phyloP scores from a whole-genome alignment of 2,113 vertebrate genomes.

The Myxocyprinus asiaticus region DNA sequence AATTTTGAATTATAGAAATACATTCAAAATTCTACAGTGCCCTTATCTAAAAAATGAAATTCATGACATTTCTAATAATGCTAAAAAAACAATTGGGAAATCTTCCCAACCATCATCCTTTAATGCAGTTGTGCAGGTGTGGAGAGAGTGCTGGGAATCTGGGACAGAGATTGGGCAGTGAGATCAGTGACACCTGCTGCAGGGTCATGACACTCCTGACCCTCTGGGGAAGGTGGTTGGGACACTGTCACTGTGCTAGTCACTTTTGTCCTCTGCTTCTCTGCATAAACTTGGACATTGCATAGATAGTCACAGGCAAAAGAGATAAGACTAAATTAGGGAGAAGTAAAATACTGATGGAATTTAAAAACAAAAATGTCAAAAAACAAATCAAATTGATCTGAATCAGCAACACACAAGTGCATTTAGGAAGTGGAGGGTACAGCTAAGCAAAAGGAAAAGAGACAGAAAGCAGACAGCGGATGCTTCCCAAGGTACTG shows the following conservation, averaged over 20 bases:
- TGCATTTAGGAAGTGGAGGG: slow-evolving; percentile 54
- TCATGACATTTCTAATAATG: no score
- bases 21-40: no score
- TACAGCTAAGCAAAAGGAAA: neutral
- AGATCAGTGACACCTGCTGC: slow-evolving; percentile 40
- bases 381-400: slow-evolving; percentile 44
- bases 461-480: neutral
- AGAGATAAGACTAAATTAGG: slow-evolving; percentile 10
- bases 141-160: slow-evolving; percentile 20
- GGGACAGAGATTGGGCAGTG: slow-evolving; percentile 23
- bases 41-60: no score
- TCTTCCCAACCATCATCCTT: neutral
- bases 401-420: slow-evolving; percentile 57
- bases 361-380: neutral
- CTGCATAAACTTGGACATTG: neutral
- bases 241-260: slow-evolving; percentile 1
- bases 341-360: slow-evolving; percentile 6
- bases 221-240: slow-evolving; percentile 43
- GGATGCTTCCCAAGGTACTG: slow-evolving; percentile 47
- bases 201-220: slow-evolving; percentile 33
- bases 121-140: neutral
- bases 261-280: slow-evolving; percentile 3
- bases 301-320: slow-evolving; percentile 8
- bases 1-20: no score
- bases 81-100: no score